Evolutionary conservation across 2,113 vertebrate species (phyloP).

Genomic region (Oryctolagus cuniculus): DNA sequence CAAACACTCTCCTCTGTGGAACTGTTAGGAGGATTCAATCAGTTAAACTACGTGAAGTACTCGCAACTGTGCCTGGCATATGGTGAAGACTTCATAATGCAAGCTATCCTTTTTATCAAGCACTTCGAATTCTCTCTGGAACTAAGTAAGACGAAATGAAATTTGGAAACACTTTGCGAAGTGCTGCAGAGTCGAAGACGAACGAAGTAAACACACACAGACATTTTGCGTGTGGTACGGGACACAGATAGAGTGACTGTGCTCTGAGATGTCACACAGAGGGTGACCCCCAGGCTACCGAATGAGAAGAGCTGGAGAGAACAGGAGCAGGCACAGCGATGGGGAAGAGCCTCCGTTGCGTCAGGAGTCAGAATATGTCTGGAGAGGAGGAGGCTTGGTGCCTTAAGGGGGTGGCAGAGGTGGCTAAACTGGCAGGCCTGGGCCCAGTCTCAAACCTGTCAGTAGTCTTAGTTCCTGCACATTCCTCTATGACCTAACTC

Average conservation of each 20-base stretch:
- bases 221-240: not conserved
- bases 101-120: constrained; percentile 50
- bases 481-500: not conserved
- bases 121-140: constrained; percentile 48
- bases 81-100: not conserved
- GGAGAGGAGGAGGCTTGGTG: no score
- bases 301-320: not conserved
- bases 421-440: not conserved
- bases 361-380: not conserved
- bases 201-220: no score
- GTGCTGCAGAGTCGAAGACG: no score
- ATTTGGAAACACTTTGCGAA: not conserved
- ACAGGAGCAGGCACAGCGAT: accelerated
- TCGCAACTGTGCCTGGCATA: not conserved
- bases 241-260: not conserved
- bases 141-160: constrained; percentile 26
- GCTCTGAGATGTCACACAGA: not conserved
- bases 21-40: not conserved
- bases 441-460: not conserved
- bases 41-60: not conserved
- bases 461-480: not conserved
- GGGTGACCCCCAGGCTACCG: not conserved
- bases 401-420: not conserved
- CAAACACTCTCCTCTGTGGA: not conserved
- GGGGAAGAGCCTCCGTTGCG: not conserved